Conservation (phyloP, 2,888 invertebrate species). For the Amiota communis region DNA sequence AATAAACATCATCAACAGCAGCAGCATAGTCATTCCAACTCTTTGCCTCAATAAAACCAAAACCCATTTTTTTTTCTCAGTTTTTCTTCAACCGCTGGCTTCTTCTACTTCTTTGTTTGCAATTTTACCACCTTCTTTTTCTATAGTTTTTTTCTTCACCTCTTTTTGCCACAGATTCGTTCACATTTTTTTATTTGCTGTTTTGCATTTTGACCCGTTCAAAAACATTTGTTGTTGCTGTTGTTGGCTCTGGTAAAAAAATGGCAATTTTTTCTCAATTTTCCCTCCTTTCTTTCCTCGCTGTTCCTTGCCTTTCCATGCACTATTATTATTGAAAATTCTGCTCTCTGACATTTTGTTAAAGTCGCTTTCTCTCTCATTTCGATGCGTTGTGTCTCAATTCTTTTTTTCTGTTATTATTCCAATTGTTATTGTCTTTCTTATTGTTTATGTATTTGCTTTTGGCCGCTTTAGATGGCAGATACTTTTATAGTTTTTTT, state of each 20-base stretch:
- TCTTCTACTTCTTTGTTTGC: slow-evolving; percentile 39
- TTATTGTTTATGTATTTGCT: slow-evolving; percentile 50
- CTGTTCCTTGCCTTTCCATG: slow-evolving; percentile 28
- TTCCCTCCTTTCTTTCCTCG: slow-evolving; percentile 44
- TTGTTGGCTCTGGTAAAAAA: not conserved
- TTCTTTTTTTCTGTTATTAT: not conserved
- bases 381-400: slow-evolving; percentile 1
- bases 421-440: not conserved
- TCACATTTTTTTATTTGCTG: slow-evolving; percentile 28
- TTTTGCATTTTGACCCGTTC: slow-evolving; percentile 54
- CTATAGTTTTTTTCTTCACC: not conserved
- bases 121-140: no score
- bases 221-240: slow-evolving; percentile 48
- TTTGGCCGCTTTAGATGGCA: slow-evolving; percentile 52
- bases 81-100: not conserved
- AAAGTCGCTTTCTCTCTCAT: not conserved
- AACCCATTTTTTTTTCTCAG: slow-evolving; percentile 2
- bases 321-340: no score
- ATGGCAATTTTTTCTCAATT: slow-evolving; percentile 30
- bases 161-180: slow-evolving; percentile 7
- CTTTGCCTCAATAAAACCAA: not conserved
- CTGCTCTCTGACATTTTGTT: slow-evolving; percentile 37
- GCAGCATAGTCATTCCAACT: not conserved
- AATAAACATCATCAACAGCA: not conserved
- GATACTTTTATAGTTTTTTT: not conserved